Percentiles rank a stretch among this genome's conserved stretches.
Conservation (phyloP, 2,113 vertebrate genomes). For the Mirounga angustirostris region DNA sequence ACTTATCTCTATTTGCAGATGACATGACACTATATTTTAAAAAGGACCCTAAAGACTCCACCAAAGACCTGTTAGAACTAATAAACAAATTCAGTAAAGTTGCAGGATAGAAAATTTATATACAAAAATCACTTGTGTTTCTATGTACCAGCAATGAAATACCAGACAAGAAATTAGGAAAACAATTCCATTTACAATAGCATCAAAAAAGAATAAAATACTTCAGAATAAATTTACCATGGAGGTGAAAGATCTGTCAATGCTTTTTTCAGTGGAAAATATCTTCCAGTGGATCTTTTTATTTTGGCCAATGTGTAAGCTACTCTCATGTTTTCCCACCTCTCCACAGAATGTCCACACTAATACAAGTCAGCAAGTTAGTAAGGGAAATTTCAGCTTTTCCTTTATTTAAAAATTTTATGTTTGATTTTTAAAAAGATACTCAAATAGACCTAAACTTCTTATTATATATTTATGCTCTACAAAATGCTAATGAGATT, state of each 20-base stretch:
- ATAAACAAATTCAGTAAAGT: neutral
- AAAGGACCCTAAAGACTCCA: neutral
- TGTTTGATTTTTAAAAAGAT: neutral
- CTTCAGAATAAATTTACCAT: neutral
- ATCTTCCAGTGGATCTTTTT: neutral
- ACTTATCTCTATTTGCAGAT: neutral
- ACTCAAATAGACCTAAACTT: neutral
- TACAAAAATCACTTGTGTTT: neutral
- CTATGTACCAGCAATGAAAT: neutral
- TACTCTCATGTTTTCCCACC: neutral
- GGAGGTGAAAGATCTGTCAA: neutral
- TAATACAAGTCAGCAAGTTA: neutral
- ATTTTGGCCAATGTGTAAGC: neutral
- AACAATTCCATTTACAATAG: neutral
- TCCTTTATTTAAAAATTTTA: neutral
- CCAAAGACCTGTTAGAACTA: neutral
- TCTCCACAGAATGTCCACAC: neutral
- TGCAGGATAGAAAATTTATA: neutral
- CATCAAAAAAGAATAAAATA: neutral
- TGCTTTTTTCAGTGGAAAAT: neutral
- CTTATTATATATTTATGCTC: neutral
- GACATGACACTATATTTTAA: neutral
- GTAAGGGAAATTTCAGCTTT: neutral
- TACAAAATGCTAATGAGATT: neutral
- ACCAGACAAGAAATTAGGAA: neutral